Evolutionary conservation across 2,888 invertebrate genomes (phyloP), one percentile per base, ranked within the genome.

Genomic region (Pseudolycoriella hygida): DNA sequence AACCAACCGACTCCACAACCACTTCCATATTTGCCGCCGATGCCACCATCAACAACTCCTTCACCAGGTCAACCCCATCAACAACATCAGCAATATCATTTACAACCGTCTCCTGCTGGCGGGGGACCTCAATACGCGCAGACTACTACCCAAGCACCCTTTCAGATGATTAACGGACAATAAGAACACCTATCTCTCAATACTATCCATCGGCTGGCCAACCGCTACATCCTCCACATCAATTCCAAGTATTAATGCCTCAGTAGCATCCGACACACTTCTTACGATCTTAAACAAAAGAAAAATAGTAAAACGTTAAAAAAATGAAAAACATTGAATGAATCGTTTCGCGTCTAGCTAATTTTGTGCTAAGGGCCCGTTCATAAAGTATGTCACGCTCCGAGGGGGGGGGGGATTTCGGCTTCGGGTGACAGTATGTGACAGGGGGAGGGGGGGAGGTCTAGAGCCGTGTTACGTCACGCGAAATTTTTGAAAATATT

Each of bases 101-200:
- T 67, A 49, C 76, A 72, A 51, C 66, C 71, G 51, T 71, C 72
- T 57, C 71, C 69, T 50, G 73, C 71, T 51, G 66, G 66, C 58
- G 66, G 64, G 54, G 66, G 62, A 55, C 75, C 73, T 40, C 76
- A 74, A 38, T 56, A 56, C 50, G n/a, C n/a, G n/a, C 57, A 60
- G 43, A 57, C 60, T 48, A 53, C 60, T 46, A 61, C 59, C 50
- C 74, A 71, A 14, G 69, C 69, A 56, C 67, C 67, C 25, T 73
- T 70, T 58, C 73, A 72, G 48, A 66, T 76, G 49, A 69, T 76
- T 76, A 74, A 55, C 71, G 73, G 32, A 60, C 74, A 48, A 61
- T 76, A 50, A 70, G 69, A 44, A 59, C 60, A 49, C 60, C 59
- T 45, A 58, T 64, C 50, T 56, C 57, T 52, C 60, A 56, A 50